Evolutionary conservation across 2,888 invertebrate genomes (phyloP), one percentile per base, ranked within the genome.

Genomic region (Heliothis peltigera): DNA sequence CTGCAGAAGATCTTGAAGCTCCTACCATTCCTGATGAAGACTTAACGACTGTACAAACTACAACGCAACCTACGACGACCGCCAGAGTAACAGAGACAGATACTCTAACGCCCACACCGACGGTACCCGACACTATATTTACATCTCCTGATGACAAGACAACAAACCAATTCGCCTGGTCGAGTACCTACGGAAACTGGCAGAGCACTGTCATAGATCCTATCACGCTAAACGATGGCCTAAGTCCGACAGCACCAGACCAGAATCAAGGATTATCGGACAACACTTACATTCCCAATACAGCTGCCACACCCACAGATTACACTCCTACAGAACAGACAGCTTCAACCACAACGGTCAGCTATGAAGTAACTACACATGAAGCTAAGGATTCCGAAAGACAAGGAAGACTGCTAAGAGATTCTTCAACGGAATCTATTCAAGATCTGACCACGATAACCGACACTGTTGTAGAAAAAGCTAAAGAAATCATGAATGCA

Each of bases 401-500:
- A 82, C 84, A 85, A 70, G 93, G 92, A 52, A 92, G 91, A 80
- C 69, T 91, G 28, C 73, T 94, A 8, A 90, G 84, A 79, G 92
- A 90, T 70, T 85, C 88, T 3, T 89, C 95, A 54, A 91, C 95
- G 79, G 95, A 87, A 91, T 92, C 86, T 89, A 90, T 94, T 89
- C 95, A 97, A 96, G 94, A 94, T 53, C 73, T 96, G 0, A 96
- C 96, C 2, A 96, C 96, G n/a, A 96, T 96, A 43, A 95, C 96
- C 63, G 96, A 96, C 57, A 96, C 96, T 1, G 96, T 97, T 51
- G 96, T 96, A 46, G 95, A 96, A 80, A 96, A 96, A 77, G 97
- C 98, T 0, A 97, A 97, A 80, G 96, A 97, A 89, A 96, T 98
- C 80, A 97, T 98, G 86, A 97, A 96, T 81, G 96, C 97, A 10